Evolutionary conservation across 2,888 invertebrate species (phyloP), one percentile per base, ranked within the genome.

Genomic region (Neuroscelio doddi): DNA sequence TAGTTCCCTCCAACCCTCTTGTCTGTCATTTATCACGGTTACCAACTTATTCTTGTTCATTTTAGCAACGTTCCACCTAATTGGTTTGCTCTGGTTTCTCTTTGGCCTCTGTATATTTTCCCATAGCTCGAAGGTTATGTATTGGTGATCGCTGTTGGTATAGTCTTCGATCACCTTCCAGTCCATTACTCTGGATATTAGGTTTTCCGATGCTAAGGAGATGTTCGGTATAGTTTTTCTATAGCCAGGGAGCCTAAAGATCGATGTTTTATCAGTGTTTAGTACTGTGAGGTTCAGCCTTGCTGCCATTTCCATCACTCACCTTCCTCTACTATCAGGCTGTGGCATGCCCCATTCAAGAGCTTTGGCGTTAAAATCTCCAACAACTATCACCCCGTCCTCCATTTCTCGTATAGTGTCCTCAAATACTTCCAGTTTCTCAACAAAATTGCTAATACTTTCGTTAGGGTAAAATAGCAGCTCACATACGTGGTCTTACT

Each of bases 341-440:
- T 8, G 4, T 12, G 64, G 59, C 63, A 72, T 70, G 8, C 71
- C 71, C 72, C 73, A 76, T 50, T 71, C 61, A 44, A 59, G 15
- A 4, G 61, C 64, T 15, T 44, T 27, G n/a, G 63, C 67, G 45
- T 67, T 67, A 32, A 64, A 50, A 38, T 64, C 63, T 27, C 63
- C 53, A 15, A 41, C 62, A 3, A 65, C 41, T 0, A 68, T 24
- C 9, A 58, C 21, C 7, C 53, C 50, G 8, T 53, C 62, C n/a
- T n/a, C n/a, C n/a, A n/a, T n/a, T n/a, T n/a, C n/a, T n/a, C n/a
- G n/a, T n/a, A n/a, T n/a, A n/a, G n/a, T n/a, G n/a, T n/a, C n/a
- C n/a, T n/a, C n/a, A n/a, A n/a, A n/a, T n/a, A n/a, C n/a, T n/a
- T n/a, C n/a, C n/a, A n/a, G n/a, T n/a, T n/a, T n/a, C n/a, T n/a